Evolutionary conservation across 1,140 invertebrate genomes (phyloP).

Genomic region (Drosophila kohkoa): DNA sequence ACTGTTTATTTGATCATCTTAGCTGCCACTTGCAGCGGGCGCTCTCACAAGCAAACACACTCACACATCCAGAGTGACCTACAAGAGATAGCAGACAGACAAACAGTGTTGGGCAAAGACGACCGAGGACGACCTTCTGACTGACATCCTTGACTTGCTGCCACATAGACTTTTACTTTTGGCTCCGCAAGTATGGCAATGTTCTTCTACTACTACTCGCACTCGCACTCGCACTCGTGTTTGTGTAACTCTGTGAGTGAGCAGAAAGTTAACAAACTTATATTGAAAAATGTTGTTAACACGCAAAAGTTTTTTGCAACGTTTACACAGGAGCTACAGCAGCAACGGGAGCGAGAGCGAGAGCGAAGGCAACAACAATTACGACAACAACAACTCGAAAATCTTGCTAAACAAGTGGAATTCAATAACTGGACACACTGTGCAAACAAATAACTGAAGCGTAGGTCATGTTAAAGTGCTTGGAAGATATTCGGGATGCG

Average conservation of each 20-base stretch:
- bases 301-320: conserved; percentile 80
- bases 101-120: conserved; percentile 48
- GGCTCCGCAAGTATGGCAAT: conserved; percentile 67
- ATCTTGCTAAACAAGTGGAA: conserved; percentile 79
- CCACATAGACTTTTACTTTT: conserved; percentile 82
- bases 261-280: conserved; percentile 80
- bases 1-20: conserved; percentile 80
- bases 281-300: conserved; percentile 83
- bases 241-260: conserved; percentile 44
- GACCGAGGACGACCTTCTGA: conserved; percentile 61
- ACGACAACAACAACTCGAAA: conserved; percentile 50
- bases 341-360: background rate
- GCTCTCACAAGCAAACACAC: conserved; percentile 25
- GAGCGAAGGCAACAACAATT: conserved; percentile 28
- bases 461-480: conserved; percentile 77
- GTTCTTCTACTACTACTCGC: conserved; percentile 4
- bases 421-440: conserved; percentile 79
- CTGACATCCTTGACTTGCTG: conserved; percentile 78
- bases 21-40: conserved; percentile 77
- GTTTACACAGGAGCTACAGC: conserved; percentile 69
- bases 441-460: conserved; percentile 74
- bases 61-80: conserved; percentile 37
- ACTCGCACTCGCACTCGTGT: conserved; percentile 8
- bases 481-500: conserved; percentile 46
- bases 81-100: conserved; percentile 40